A percentile compares a stretch with the other conserved stretches of the same genome.
Evolutionary conservation across 1,140 invertebrate species (phyloP).

Genomic region (Laupala kohalensis): DNA sequence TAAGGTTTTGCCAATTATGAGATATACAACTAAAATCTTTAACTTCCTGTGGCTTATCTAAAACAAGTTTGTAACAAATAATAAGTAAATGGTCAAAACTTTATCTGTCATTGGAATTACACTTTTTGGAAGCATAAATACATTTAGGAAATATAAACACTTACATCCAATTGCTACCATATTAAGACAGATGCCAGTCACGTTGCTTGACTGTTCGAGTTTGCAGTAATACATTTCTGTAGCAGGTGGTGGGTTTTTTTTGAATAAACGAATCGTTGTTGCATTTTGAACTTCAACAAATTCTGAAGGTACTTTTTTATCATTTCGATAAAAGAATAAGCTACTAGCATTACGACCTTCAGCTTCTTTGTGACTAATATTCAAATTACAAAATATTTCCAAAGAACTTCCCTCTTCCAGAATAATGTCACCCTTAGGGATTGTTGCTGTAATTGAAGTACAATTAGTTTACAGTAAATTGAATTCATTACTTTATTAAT

Average conservation of each 20-base stretch:
- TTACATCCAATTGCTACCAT: conserved; percentile 38
- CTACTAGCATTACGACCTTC: conserved; percentile 29
- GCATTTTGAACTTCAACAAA: conserved; percentile 32
- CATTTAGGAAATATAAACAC: conserved; percentile 17
- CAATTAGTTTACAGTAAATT: not conserved
- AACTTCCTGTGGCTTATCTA: conserved; percentile 35
- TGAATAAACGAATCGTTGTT: conserved; percentile 31
- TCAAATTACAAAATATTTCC: conserved; percentile 34
- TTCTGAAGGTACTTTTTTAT: conserved; percentile 26
- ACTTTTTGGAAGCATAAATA: not conserved
- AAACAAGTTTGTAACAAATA: conserved; percentile 2
- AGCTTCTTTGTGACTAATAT: conserved; percentile 25
- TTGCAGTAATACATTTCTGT: conserved; percentile 32
- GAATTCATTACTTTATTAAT: not conserved
- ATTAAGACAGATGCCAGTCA: conserved; percentile 34
- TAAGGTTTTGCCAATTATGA: conserved; percentile 49
- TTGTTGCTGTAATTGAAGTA: conserved; percentile 28
- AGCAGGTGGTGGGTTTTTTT: conserved; percentile 29
- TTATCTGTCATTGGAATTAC: not conserved
- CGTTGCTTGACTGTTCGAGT: conserved; percentile 15
- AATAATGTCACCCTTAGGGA: conserved; percentile 35
- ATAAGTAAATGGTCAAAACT: not conserved
- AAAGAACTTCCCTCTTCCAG: conserved; percentile 33
- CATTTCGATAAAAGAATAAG: conserved; percentile 32
- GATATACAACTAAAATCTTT: conserved; percentile 48